Conservation (phyloP, 2,113 vertebrate species). For the Thamnaconus septentrionalis region DNA sequence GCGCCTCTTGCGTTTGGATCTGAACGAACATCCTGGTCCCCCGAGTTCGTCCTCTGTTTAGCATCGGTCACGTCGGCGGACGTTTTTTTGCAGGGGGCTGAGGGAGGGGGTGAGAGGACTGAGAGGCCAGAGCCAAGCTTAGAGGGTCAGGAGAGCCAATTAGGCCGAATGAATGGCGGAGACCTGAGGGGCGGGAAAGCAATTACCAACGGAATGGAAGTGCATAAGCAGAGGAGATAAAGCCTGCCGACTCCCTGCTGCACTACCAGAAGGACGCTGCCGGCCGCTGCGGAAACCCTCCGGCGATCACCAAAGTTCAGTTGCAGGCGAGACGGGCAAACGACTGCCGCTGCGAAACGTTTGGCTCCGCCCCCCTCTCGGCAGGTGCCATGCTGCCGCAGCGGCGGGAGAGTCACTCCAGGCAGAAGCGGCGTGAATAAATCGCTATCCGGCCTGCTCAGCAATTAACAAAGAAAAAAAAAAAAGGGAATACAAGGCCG, state of each 20-base stretch:
- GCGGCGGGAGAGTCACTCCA: too few species aligned
- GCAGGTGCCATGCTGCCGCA: constrained; percentile 12
- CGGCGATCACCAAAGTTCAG: too few species aligned
- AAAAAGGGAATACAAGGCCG: too few species aligned
- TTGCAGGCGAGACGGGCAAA: too few species aligned
- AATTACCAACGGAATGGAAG: constrained; percentile 59
- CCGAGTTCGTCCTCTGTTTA: not conserved
- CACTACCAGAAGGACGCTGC: too few species aligned
- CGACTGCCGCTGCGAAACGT: too few species aligned
- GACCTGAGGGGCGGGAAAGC: constrained; percentile 40
- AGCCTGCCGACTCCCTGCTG: constrained; percentile 4
- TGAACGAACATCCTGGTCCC: not conserved
- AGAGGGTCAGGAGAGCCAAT: constrained; percentile 66
- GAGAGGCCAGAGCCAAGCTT: constrained; percentile 56
- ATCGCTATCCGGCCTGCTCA: constrained; percentile 45
- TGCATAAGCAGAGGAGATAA: constrained; percentile 40
- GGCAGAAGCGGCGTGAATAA: constrained; percentile 19
- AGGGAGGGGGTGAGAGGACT: constrained; percentile 38
- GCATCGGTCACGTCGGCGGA: constrained; percentile 14
- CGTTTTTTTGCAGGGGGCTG: constrained; percentile 35
- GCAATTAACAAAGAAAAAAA: not conserved
- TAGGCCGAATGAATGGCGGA: constrained; percentile 59
- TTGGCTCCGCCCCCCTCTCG: constrained; percentile 18
- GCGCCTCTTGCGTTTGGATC: too few species aligned
- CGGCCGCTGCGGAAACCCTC: too few species aligned